These are phyloP conservation scores for Cheiracanthium punctorium DNA, from an alignment of 2,888 invertebrate genomes.

Conservation along the genomic window DNA sequence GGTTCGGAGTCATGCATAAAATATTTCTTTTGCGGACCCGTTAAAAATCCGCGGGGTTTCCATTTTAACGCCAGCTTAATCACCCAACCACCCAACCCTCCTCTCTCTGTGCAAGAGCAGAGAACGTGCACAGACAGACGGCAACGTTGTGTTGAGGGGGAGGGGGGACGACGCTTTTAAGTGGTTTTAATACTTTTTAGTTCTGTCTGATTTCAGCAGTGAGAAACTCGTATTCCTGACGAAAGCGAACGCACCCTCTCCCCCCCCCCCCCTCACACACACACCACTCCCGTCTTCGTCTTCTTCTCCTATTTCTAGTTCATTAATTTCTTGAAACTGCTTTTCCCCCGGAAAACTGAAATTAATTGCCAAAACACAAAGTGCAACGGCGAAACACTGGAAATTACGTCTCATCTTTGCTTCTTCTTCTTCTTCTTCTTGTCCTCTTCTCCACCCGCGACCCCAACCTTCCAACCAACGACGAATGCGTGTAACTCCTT, in stretches of 20 bases:
- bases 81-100: neutral
- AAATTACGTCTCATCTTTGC: constrained; percentile 55
- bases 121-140: neutral
- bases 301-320: constrained; percentile 36
- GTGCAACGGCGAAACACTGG: constrained; percentile 37
- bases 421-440: no score
- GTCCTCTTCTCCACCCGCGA: constrained; percentile 24
- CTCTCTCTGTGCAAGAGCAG: neutral
- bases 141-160: no score
- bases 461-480: no score
- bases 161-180: constrained; percentile 51
- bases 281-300: neutral
- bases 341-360: constrained; percentile 34
- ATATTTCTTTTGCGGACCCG: neutral
- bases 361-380: constrained; percentile 65
- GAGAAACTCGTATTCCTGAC: no score
- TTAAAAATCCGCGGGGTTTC: neutral
- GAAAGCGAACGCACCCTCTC: no score
- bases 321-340: constrained; percentile 51
- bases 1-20: neutral
- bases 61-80: constrained; percentile 32
- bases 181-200: constrained; percentile 40
- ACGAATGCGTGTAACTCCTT: constrained; percentile 29
- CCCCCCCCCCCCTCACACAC: neutral
- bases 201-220: constrained; percentile 10